Conservation (phyloP, 2,888 invertebrate species). For the Nephrocerus scutellatus region DNA sequence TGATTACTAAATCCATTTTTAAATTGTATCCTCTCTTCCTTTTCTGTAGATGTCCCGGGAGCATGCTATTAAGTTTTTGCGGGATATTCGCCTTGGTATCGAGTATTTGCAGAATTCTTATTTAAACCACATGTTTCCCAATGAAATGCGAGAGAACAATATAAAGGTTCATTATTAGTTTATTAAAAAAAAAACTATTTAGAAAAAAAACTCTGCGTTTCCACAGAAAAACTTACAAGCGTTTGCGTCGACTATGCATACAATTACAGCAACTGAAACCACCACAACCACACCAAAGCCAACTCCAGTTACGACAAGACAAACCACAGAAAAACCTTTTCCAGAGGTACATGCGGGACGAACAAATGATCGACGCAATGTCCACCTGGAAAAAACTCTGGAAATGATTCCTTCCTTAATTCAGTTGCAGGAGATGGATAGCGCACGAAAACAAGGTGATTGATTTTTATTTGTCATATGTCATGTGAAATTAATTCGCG, state of each 20-base stretch:
- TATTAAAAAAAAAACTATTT: neutral
- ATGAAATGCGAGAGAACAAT: conserved; percentile 39
- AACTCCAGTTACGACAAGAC: conserved; percentile 32
- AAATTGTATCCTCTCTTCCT: neutral
- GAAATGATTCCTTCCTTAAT: conserved; percentile 41
- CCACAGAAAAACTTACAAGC: neutral
- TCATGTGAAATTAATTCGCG: no score
- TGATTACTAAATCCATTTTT: conserved; percentile 1
- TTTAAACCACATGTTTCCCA: conserved; percentile 40
- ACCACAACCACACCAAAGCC: conserved; percentile 26
- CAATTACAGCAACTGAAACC: conserved; percentile 16
- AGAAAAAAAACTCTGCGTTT: neutral
- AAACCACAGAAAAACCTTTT: conserved; percentile 35
- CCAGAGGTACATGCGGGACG: conserved; percentile 26
- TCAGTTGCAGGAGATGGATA: conserved; percentile 39
- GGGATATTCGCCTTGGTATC: conserved; percentile 69
- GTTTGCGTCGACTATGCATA: neutral
- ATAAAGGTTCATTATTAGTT: conserved; percentile 28
- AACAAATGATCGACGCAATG: conserved; percentile 19
- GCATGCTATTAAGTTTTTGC: conserved; percentile 66
- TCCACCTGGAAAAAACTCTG: conserved; percentile 29
- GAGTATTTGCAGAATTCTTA: conserved; percentile 58
- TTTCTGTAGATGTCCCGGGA: conserved; percentile 61
- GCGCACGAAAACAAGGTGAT: conserved; percentile 28
- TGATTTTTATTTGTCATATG: conserved; percentile 6